Conservation (phyloP, 2,888 invertebrate species). For the Octodonta nipae region DNA sequence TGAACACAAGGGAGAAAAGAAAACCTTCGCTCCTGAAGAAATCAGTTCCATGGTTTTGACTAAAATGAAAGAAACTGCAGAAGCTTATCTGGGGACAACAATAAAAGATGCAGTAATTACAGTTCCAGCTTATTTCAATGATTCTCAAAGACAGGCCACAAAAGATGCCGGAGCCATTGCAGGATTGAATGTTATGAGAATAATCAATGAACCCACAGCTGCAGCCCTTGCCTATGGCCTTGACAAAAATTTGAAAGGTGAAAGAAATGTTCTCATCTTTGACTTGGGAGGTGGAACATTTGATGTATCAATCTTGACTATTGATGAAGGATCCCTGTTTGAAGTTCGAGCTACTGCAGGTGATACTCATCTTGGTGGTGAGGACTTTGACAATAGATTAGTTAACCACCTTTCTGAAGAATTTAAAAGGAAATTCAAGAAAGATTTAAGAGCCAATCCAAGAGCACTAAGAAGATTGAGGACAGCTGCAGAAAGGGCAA, state of each 20-base stretch:
- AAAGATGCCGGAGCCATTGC: constrained; percentile 60
- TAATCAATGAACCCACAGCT: constrained; percentile 59
- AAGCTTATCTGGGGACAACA: constrained; percentile 36
- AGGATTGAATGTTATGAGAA: constrained; percentile 62
- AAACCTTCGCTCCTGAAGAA: constrained; percentile 55
- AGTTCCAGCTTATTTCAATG: constrained; percentile 38
- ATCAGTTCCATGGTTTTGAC: constrained; percentile 53
- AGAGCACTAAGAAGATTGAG: constrained; percentile 55
- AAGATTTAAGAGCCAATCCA: constrained; percentile 47
- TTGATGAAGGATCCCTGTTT: constrained; percentile 70
- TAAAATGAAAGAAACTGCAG: constrained; percentile 27
- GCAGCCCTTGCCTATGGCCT: constrained; percentile 21
- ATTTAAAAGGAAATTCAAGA: constrained; percentile 56
- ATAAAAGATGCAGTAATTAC: constrained; percentile 42
- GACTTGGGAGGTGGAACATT: constrained; percentile 56
- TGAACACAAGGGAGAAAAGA: constrained; percentile 50
- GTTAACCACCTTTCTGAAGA: constrained; percentile 49
- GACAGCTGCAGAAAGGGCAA: constrained; percentile 65
- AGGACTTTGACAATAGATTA: constrained; percentile 48
- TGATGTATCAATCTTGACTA: constrained; percentile 71
- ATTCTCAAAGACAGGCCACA: constrained; percentile 62
- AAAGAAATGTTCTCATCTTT: constrained; percentile 46
- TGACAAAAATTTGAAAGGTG: constrained; percentile 20
- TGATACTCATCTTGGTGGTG: constrained; percentile 71
- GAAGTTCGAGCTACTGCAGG: constrained; percentile 73